A percentile compares a stretch with the other conserved stretches of the same genome.
phyloP scores from a whole-genome alignment of 2,888 invertebrate genomes.

The Calameuta pallipes region DNA sequence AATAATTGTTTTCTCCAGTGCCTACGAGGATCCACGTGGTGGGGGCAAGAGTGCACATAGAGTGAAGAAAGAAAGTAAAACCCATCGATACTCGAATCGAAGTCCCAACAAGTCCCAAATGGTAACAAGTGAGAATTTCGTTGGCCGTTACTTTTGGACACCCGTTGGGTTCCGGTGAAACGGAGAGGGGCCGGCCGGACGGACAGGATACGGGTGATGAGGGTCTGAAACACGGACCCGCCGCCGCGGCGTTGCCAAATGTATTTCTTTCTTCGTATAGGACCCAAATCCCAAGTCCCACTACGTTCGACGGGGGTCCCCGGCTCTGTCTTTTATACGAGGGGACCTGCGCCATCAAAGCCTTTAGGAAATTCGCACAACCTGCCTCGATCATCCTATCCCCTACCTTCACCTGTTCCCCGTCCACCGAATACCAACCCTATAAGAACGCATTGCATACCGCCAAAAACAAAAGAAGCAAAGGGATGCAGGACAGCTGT shows the following conservation, averaged over 20 bases:
- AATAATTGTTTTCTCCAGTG: neutral
- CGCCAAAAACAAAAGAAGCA: neutral
- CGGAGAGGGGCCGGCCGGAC: constrained; percentile 15
- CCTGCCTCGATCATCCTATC: neutral
- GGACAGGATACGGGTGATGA: constrained; percentile 25
- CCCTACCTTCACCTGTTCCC: neutral
- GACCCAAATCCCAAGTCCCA: constrained; percentile 5
- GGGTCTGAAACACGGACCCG: constrained; percentile 22
- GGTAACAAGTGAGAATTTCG: neutral
- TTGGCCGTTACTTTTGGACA: neutral
- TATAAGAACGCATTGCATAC: neutral
- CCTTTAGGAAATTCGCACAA: neutral
- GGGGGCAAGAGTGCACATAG: neutral
- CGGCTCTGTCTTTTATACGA: neutral
- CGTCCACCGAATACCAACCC: neutral
- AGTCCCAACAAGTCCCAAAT: neutral
- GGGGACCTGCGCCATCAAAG: neutral
- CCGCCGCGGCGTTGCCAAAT: constrained; percentile 24
- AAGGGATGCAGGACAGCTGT: neutral
- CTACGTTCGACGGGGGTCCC: neutral
- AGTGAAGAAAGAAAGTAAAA: neutral
- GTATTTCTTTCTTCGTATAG: constrained; percentile 18
- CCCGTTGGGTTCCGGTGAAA: constrained; percentile 14
- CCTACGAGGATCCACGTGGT: neutral
- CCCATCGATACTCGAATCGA: neutral